Conservation (phyloP, 2,113 vertebrate species). For the Cyprinodon variegatus region DNA sequence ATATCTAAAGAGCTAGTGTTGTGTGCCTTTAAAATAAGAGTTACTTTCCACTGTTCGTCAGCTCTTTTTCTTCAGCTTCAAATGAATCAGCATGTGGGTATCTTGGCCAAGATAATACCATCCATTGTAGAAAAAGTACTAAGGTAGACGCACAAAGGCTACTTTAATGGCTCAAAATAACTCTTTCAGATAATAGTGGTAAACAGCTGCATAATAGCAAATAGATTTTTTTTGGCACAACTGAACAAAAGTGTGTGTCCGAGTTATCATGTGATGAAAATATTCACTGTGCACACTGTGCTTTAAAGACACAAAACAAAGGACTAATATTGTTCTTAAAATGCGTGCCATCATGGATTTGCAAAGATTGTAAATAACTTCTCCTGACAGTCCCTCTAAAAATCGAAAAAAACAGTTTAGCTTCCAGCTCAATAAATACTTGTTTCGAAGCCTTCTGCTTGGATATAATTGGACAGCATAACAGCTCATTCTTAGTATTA, state of each 20-base stretch:
- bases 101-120: conserved; percentile 47
- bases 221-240: background rate
- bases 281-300: background rate
- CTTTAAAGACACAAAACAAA: background rate
- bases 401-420: background rate
- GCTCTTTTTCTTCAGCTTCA: conserved; percentile 60
- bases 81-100: conserved; percentile 55
- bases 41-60: conserved; percentile 68
- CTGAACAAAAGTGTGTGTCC: background rate
- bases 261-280: background rate
- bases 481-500: background rate
- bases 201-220: conserved; percentile 3
- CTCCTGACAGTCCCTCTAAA: background rate
- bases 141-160: conserved; percentile 3
- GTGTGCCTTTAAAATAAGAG: conserved; percentile 66
- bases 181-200: conserved; percentile 2
- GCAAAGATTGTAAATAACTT: background rate
- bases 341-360: background rate
- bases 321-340: background rate
- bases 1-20: conserved; percentile 36
- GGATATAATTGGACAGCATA: background rate
- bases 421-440: background rate
- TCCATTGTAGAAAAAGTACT: conserved; percentile 15
- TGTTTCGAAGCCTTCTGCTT: background rate
- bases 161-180: conserved; percentile 10